Base-by-base conservation (phyloP, 2,888 invertebrate genomes). In the Scaptomyza caliginosa region DNA sequence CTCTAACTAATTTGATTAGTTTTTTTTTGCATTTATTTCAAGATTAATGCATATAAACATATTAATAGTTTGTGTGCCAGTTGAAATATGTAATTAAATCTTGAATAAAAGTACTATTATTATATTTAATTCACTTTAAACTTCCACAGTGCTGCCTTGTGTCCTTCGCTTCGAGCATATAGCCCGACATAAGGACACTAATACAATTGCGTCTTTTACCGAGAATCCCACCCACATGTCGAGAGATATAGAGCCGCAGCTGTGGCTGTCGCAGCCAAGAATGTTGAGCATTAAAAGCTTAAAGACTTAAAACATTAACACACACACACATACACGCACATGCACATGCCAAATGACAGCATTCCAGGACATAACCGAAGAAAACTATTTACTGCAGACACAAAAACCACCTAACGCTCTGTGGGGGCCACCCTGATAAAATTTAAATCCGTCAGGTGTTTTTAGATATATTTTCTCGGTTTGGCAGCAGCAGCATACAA, bases 381-480 rank as follows among this genome's bases (percentile, higher is more conserved):
- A 63, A 66, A 77, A 81, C 74, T 77, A 81, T 77, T 77, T 77
- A 54, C 62, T 62, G 40, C 64, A 64, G 64, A 64, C 52, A 48
- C 46, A 64, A 64, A 51, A 63, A 34, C 46, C 64, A 64, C 23
- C 52, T 48, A 42, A 42, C 21, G 42, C 19, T 19, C 52, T 46
- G 57, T 46, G 43, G 45, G 65, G 80, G 24, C 28, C 74, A 32
- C 52, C 64, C 58, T 69, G 69, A 74, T 74, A 77, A 77, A 77
- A 80, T 80, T 77, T 80, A 81, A 77, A 80, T 80, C 77, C 81
- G 74, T 77, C 77, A 77, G 77, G 77, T 77, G 81, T 77, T 77
- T 77, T 73, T 80, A 59, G 54, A 77, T 54, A 67, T 54, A 63
- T 57, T 66, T 34, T 67, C 49, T 51, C 46, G 38, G 54, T 45